phyloP scores from a whole-genome alignment of 2,888 invertebrate genomes.

The Lissonota sp. region DNA sequence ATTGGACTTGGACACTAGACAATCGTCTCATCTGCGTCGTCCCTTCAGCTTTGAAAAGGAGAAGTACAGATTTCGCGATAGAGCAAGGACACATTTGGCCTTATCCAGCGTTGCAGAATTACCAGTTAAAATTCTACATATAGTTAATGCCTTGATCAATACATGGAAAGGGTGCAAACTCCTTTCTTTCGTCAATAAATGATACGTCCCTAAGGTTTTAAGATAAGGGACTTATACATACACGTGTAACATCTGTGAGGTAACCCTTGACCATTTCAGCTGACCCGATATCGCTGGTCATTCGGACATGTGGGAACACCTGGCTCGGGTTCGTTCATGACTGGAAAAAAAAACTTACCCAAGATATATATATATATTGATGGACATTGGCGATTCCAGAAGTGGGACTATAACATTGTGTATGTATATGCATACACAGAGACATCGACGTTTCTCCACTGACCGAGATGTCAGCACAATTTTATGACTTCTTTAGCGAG shows the following conservation, averaged over 20 bases:
- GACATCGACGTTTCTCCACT: constrained; percentile 41
- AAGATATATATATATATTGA: too few relatives aligned
- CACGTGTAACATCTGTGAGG: constrained; percentile 13
- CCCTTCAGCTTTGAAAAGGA: neutral
- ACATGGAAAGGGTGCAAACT: too few relatives aligned
- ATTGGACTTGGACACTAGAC: constrained; percentile 6
- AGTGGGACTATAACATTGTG: constrained; percentile 24
- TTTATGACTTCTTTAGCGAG: constrained; percentile 67
- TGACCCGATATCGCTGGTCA: constrained; percentile 61
- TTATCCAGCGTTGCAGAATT: constrained; percentile 42
- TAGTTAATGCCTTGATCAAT: neutral
- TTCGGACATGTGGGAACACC: constrained; percentile 59
- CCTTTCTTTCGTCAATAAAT: too few relatives aligned
- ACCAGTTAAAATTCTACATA: neutral
- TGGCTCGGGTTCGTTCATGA: constrained; percentile 46
- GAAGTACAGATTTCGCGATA: constrained; percentile 4
- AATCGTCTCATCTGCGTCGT: neutral
- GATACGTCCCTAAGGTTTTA: too few relatives aligned
- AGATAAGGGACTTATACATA: neutral
- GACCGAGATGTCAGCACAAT: constrained; percentile 67
- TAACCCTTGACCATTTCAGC: constrained; percentile 53
- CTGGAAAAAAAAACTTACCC: constrained; percentile 7
- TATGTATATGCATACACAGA: neutral
- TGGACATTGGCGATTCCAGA: constrained; percentile 45
- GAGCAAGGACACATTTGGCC: constrained; percentile 31